These are phyloP conservation scores for Alsophila aescularia DNA, from an alignment of 2,888 invertebrate genomes.

Conservation along the genomic window DNA sequence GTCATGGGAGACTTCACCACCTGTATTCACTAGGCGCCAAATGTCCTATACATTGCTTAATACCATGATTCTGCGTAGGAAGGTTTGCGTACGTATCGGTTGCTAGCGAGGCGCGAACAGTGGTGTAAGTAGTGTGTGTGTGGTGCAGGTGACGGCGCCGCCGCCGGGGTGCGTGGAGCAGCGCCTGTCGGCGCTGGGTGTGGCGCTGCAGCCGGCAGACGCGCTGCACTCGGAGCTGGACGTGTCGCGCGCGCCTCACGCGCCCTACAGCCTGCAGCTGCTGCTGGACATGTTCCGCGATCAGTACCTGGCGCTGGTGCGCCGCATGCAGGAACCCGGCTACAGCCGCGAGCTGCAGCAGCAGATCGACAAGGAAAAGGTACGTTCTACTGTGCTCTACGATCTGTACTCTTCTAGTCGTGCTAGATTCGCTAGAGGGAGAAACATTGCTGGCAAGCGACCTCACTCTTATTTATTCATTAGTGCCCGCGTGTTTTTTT, in stretches of 20 bases:
- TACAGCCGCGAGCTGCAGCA: slow-evolving; percentile 89
- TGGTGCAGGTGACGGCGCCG: slow-evolving; percentile 86
- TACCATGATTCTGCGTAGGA: no score
- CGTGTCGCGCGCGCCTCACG: slow-evolving; percentile 90
- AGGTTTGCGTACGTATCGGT: no score
- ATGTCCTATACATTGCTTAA: no score
- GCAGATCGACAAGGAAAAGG: slow-evolving; percentile 93
- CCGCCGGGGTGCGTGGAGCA: slow-evolving; percentile 97
- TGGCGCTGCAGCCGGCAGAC: slow-evolving; percentile 85
- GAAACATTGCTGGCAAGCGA: no score
- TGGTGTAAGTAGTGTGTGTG: neutral
- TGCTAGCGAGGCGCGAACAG: neutral
- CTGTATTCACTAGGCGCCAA: no score
- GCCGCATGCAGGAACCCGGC: slow-evolving; percentile 91
- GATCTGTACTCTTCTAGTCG: no score
- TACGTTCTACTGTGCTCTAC: neutral
- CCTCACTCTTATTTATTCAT: no score
- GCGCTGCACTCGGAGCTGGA: slow-evolving; percentile 92
- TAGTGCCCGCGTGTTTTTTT: no score
- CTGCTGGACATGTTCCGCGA: slow-evolving; percentile 93
- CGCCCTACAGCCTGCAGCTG: slow-evolving; percentile 94
- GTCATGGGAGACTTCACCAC: no score
- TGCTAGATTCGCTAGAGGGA: no score
- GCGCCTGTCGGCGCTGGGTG: slow-evolving; percentile 91
- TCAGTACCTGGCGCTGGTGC: slow-evolving; percentile 93